Evolutionary conservation across 2,797 vertebrate genomes (phyloP).

Genomic region (Enoplosus armatus): DNA sequence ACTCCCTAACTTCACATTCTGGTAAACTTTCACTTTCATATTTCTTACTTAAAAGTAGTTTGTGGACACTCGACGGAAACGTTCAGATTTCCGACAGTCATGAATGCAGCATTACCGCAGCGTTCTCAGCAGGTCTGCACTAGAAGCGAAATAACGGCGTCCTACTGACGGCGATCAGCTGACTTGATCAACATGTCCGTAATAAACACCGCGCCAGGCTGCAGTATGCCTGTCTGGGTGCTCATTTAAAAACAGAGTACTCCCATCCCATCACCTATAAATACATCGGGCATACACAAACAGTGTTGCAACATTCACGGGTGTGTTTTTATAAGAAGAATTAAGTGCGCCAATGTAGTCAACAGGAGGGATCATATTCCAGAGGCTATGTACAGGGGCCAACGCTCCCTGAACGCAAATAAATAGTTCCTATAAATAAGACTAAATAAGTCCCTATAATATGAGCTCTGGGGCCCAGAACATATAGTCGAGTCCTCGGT

Average conservation of each 20-base stretch:
- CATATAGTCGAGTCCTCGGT: not conserved
- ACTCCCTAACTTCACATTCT: not conserved
- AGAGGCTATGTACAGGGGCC: not conserved
- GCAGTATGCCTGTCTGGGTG: not conserved
- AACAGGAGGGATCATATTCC: not conserved
- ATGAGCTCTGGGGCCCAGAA: not conserved
- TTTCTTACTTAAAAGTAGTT: not conserved
- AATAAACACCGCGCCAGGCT: not conserved
- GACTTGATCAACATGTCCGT: not conserved
- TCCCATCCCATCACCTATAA: not conserved
- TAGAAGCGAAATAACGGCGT: conserved; percentile 43
- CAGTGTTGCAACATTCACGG: not conserved
- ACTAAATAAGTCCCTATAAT: no score
- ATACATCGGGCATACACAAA: not conserved
- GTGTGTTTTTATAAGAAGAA: not conserved
- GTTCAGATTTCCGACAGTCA: rapidly evolving
- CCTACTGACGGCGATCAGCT: conserved; percentile 16
- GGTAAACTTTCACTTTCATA: not conserved
- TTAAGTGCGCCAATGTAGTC: not conserved
- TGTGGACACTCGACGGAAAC: rapidly evolving
- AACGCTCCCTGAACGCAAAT: not conserved
- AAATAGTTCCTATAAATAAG: no score
- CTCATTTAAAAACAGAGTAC: not conserved
- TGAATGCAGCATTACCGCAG: conserved; percentile 71
- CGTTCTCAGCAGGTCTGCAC: conserved; percentile 34